Conservation (phyloP, 1,140 invertebrate genomes). For the Mylabris phalerata region DNA sequence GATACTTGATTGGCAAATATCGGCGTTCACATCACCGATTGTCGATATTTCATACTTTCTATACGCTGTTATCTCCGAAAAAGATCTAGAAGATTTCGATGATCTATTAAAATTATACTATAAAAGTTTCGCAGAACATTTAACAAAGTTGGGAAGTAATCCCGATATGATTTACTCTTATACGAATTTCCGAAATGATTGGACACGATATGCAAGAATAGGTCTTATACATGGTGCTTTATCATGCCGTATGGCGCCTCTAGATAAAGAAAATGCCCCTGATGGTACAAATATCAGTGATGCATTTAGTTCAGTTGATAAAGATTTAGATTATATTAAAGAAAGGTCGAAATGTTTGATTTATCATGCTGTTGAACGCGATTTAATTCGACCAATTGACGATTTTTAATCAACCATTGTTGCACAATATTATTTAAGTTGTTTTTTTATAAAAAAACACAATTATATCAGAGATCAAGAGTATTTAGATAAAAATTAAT, state of each 20-base stretch:
- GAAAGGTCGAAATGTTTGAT: not conserved
- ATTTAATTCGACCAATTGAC: too few relatives aligned
- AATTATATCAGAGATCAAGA: too few relatives aligned
- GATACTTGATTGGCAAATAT: constrained; percentile 50
- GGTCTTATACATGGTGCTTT: not conserved
- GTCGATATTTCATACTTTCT: constrained; percentile 52
- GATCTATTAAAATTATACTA: constrained; percentile 49
- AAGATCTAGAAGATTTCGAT: constrained; percentile 43
- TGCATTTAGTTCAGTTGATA: not conserved
- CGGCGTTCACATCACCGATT: constrained; percentile 49
- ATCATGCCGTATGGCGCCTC: not conserved
- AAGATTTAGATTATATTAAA: not conserved
- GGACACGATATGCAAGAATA: not conserved
- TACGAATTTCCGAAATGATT: not conserved
- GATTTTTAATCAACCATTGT: too few relatives aligned
- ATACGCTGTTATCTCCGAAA: constrained; percentile 47
- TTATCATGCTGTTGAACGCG: not conserved
- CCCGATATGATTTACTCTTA: constrained; percentile 20
- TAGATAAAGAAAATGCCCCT: not conserved
- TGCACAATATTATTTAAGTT: too few relatives aligned
- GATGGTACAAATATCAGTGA: not conserved
- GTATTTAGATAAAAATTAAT: too few relatives aligned
- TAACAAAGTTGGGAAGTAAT: constrained; percentile 41
- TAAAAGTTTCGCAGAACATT: constrained; percentile 40
- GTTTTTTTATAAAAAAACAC: too few relatives aligned